A percentile compares a stretch with the other conserved stretches of the same genome.
phyloP scores from a whole-genome alignment of 2,113 vertebrate species.

The Brachypteracias leptosomus region DNA sequence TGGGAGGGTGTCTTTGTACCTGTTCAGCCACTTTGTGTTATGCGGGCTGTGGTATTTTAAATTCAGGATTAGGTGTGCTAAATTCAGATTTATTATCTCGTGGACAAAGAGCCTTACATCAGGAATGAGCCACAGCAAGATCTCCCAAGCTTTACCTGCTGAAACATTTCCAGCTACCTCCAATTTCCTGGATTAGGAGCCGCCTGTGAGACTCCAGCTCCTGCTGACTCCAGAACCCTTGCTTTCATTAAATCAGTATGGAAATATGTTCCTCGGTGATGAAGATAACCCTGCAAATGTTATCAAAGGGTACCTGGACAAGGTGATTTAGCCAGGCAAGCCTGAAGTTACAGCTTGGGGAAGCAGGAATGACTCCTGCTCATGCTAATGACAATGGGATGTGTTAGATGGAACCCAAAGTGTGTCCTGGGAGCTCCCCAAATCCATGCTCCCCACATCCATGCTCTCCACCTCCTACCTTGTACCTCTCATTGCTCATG shows the following conservation, averaged over 20 bases:
- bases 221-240: constrained; percentile 38
- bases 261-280: constrained; percentile 15
- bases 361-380: neutral
- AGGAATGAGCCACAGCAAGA: constrained; percentile 30
- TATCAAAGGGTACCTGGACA: constrained; percentile 22
- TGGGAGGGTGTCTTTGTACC: neutral
- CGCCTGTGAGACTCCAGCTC: neutral
- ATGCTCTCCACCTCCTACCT: neutral
- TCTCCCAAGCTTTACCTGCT: neutral
- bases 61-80: neutral
- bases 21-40: neutral
- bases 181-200: constrained; percentile 40
- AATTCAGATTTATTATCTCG: constrained; percentile 14
- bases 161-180: constrained; percentile 18
- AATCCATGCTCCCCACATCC: neutral
- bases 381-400: neutral
- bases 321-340: neutral
- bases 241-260: constrained; percentile 35
- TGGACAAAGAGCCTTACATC: neutral
- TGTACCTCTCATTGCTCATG: neutral
- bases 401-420: neutral
- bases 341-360: constrained; percentile 20
- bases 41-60: constrained; percentile 14
- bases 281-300: constrained; percentile 29
- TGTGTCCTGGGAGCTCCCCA: neutral